Evolutionary conservation across 1,140 invertebrate genomes (phyloP).

Genomic region (Arion vulgaris): DNA sequence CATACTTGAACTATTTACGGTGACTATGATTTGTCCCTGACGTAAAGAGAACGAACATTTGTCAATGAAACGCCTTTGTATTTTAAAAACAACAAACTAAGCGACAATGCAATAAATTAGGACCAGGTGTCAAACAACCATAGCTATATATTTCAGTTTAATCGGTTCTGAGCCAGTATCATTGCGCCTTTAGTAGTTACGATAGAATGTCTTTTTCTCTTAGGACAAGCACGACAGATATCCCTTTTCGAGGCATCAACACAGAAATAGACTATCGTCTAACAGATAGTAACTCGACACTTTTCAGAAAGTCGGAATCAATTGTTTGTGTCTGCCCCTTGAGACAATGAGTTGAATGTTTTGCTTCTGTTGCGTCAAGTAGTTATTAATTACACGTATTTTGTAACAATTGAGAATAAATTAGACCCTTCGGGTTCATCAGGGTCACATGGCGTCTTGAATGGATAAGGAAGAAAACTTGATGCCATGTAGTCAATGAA

Average conservation of each 20-base stretch:
- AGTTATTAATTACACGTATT: constrained; percentile 17
- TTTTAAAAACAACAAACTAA: not conserved
- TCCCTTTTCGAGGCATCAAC: not conserved
- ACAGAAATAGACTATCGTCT: constrained; percentile 9
- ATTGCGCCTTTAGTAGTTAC: not conserved
- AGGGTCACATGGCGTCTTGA: constrained; percentile 13
- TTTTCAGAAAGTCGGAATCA: not conserved
- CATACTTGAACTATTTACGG: no score
- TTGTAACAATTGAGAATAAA: constrained; percentile 15
- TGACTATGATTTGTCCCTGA: no score
- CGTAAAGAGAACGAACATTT: not conserved
- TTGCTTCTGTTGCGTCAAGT: not conserved
- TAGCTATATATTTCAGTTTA: not conserved
- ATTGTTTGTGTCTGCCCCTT: constrained; percentile 2
- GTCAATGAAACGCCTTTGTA: not conserved
- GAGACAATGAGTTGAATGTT: not conserved
- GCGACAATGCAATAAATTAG: not conserved
- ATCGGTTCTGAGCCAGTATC: not conserved
- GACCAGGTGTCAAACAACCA: not conserved
- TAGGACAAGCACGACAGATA: not conserved
- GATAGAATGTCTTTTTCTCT: not conserved
- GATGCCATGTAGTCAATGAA: constrained; percentile 2
- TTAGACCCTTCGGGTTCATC: constrained; percentile 14
- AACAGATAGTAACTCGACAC: not conserved
- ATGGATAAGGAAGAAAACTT: constrained; percentile 7